Base-by-base conservation (phyloP, 2,113 vertebrate species). In the Gymnocephalus cernua region DNA sequence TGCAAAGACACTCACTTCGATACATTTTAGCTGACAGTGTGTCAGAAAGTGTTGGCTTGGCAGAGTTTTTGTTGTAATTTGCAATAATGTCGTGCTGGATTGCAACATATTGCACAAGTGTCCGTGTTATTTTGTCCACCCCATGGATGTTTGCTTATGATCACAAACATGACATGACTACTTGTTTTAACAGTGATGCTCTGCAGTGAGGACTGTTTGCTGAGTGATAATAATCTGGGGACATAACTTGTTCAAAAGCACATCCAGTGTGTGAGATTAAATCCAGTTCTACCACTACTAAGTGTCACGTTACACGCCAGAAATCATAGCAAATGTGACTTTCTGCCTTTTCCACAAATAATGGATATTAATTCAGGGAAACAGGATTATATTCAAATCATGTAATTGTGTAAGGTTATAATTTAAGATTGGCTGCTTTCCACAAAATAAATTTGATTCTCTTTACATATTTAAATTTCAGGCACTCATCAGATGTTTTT, bases 141-240 rank as follows among this genome's bases (percentile, higher is more conserved):
- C 19, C 14, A 8, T 45, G 27, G 32, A 9, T 2, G 5, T 59
- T 38, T 71, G 11, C n/a, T 23, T 6, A 11, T 21, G 27, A 18
- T 29, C 61, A 48, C 65, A 72, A 12, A 16, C 18, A 50, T 4
- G 35, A 23, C 10, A 12, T 12, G 12, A 19, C 44, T 8, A 3
- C 56, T 77, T 65, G 25, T 76, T 80, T 67, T 35, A 69, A 38
- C 54, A 66, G 68, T n/a, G 45, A 64, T 27, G 18, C 29, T 29
- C 18, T 53, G 44, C 32, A 50, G 3, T 44, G 51, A 71, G 2
- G 63, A 44, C 11, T 53, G 23, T 44, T 23, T 65, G 23, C 41
- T 41, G 50, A 44, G 76, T 19, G 69, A 89, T 67, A 79, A 68
- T 82, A 62, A 50, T 74, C 74, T 45, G 71, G 25, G 76, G 57